Percentiles rank a stretch among this genome's conserved stretches.
Conservation (phyloP, 2,113 vertebrate species). For the Cottus gobio region DNA sequence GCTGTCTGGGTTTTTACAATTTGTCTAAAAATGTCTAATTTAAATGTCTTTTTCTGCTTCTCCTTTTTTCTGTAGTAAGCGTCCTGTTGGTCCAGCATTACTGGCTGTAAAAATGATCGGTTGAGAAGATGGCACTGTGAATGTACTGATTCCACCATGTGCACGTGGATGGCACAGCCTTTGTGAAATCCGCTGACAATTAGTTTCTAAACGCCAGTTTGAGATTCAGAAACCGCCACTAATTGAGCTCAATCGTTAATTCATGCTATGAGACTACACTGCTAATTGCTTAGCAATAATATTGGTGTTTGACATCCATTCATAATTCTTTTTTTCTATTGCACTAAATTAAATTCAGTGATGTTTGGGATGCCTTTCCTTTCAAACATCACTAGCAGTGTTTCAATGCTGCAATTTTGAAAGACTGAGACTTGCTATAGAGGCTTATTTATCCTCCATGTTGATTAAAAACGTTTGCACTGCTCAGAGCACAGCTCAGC, state of each 20-base stretch:
- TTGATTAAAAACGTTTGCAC: neutral
- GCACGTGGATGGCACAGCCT: neutral
- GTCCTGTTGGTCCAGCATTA: neutral
- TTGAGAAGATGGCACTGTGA: slow-evolving; percentile 10
- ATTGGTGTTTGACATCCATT: neutral
- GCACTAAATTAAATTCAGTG: neutral
- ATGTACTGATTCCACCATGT: neutral
- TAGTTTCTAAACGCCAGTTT: accelerated
- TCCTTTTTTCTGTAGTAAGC: slow-evolving; percentile 23
- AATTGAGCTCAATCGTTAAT: neutral
- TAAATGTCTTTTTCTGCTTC: neutral
- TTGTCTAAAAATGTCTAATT: neutral
- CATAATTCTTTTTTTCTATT: neutral
- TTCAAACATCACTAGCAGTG: neutral
- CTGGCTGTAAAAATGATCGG: neutral
- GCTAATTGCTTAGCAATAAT: neutral
- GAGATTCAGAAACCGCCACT: neutral
- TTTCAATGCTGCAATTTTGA: neutral
- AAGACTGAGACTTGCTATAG: neutral
- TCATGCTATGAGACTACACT: accelerated
- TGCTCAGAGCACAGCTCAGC: neutral
- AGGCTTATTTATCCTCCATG: neutral
- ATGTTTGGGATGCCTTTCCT: neutral
- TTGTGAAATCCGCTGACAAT: neutral
- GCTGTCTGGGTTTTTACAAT: neutral